These are phyloP conservation scores for Elanus axillaris DNA, from an alignment of 2,113 vertebrate species.

Conservation along the genomic window DNA sequence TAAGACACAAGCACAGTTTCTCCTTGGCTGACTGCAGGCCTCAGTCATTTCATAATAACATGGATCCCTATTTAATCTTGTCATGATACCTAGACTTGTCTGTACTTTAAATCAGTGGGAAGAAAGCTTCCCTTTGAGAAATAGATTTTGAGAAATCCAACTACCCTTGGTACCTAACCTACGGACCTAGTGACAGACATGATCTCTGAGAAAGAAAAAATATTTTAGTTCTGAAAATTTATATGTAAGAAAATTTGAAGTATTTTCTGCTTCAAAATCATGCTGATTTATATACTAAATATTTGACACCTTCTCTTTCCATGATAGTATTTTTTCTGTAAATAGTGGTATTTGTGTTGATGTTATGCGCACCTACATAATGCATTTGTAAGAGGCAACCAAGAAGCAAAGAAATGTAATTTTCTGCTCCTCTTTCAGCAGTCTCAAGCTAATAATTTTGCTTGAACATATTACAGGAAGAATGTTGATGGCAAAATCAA, in stretches of 20 bases:
- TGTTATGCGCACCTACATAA: not conserved
- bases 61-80: not conserved
- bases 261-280: not conserved
- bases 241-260: not conserved
- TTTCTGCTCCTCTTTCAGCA: conserved; percentile 17
- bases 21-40: not conserved
- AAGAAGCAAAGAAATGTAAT: conserved; percentile 9
- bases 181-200: not conserved
- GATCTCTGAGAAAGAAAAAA: not conserved
- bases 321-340: not conserved
- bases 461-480: conserved; percentile 28
- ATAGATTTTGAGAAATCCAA: not conserved
- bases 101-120: not conserved
- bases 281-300: not conserved
- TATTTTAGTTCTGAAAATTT: not conserved
- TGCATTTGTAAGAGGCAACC: conserved; percentile 10
- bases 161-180: not conserved
- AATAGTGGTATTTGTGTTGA: not conserved
- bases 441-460: not conserved
- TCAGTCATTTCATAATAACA: not conserved
- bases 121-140: not conserved
- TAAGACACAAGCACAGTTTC: not conserved
- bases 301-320: not conserved
- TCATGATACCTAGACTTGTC: not conserved
- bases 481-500: conserved; percentile 7